These are phyloP conservation scores for Sisyra terminalis DNA, from an alignment of 2,888 invertebrate species.

Conservation along the genomic window DNA sequence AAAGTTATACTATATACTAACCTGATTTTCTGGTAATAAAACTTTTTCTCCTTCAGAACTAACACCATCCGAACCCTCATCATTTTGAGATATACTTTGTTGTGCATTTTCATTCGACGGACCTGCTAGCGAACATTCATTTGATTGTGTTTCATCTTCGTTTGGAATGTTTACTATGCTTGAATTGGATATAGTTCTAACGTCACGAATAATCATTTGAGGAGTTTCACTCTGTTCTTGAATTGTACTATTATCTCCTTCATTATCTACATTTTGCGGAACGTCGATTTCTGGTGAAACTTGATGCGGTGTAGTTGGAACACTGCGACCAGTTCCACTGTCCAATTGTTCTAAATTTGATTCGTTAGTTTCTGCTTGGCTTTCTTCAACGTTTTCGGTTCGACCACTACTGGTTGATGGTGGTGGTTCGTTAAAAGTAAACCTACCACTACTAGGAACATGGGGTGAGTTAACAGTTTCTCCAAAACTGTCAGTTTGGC, in stretches of 20 bases:
- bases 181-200: constrained; percentile 22
- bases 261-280: constrained; percentile 7
- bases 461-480: constrained; percentile 86
- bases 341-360: neutral
- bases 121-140: constrained; percentile 3
- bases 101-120: constrained; percentile 12
- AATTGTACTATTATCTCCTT: constrained; percentile 5
- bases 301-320: constrained; percentile 48
- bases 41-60: constrained; percentile 47
- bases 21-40: constrained; percentile 27
- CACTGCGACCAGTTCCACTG: constrained; percentile 42
- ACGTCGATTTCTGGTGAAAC: constrained; percentile 36
- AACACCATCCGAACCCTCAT: constrained; percentile 31
- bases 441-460: constrained; percentile 42
- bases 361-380: constrained; percentile 3
- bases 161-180: constrained; percentile 9
- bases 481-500: constrained; percentile 73
- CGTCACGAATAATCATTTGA: constrained; percentile 19
- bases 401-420: constrained; percentile 1
- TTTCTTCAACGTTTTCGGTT: neutral
- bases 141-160: neutral
- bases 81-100: constrained; percentile 19
- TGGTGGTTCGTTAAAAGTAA: constrained; percentile 36
- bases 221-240: neutral
- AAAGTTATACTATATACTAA: constrained; percentile 10